phyloP scores from a whole-genome alignment of 2,888 invertebrate species.

The Hirtodrosophila cameraria region DNA sequence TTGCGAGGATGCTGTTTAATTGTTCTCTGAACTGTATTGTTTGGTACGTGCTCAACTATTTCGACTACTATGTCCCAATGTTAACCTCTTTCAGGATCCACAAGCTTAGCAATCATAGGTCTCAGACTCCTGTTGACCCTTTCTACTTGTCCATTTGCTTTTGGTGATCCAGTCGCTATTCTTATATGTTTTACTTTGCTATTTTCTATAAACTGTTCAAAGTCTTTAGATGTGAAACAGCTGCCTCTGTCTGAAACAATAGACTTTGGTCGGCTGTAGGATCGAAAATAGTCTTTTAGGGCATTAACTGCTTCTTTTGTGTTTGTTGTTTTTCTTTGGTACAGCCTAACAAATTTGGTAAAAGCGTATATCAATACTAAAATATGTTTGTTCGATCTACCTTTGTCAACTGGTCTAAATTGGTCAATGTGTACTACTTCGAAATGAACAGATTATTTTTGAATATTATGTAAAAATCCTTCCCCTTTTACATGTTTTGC shows the following conservation, averaged over 20 bases:
- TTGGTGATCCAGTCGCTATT: slow-evolving; percentile 6
- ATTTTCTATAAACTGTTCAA: not conserved
- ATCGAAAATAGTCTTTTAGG: slow-evolving; percentile 4
- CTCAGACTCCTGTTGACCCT: slow-evolving; percentile 3
- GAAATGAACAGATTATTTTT: slow-evolving; percentile 1
- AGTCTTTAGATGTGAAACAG: slow-evolving; percentile 11
- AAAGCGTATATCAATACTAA: slow-evolving; percentile 6
- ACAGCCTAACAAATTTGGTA: slow-evolving; percentile 4
- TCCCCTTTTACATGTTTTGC: slow-evolving; percentile 8
- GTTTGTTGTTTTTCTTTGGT: slow-evolving; percentile 9
- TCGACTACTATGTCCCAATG: too few species aligned
- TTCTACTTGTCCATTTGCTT: slow-evolving; percentile 6
- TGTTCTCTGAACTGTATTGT: not conserved
- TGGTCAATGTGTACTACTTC: slow-evolving; percentile 14
- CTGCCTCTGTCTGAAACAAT: slow-evolving; percentile 8
- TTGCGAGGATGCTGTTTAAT: not conserved
- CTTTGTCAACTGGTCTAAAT: not conserved
- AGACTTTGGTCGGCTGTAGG: not conserved
- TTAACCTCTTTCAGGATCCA: too few species aligned
- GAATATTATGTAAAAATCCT: slow-evolving; percentile 8
- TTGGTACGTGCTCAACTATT: too few species aligned
- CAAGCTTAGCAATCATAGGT: slow-evolving; percentile 7
- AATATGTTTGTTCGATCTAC: slow-evolving; percentile 7
- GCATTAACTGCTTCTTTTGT: not conserved
- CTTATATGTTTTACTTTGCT: slow-evolving; percentile 3